Conservation (phyloP, 2,888 invertebrate genomes). For the Amphimallon solstitiale region DNA sequence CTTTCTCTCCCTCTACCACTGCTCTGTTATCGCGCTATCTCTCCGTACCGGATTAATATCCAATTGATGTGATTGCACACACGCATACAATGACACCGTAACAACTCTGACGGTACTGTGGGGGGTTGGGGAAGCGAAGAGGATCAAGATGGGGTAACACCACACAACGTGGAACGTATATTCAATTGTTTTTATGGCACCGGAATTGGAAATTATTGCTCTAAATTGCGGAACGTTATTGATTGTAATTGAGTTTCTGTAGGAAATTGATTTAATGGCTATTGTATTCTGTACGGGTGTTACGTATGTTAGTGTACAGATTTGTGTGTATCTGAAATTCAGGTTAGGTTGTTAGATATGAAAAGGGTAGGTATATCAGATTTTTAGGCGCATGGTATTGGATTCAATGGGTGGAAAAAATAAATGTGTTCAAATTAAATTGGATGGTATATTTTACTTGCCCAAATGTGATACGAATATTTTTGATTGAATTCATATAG, state of each 20-base stretch:
- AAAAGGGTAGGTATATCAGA: too few species aligned
- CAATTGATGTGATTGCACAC: constrained; percentile 38
- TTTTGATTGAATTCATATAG: too few species aligned
- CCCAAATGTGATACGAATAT: too few species aligned
- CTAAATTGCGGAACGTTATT: constrained; percentile 46
- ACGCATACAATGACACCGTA: neutral
- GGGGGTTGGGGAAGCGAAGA: too few species aligned
- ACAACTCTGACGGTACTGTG: too few species aligned
- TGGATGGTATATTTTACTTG: too few species aligned
- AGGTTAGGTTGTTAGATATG: too few species aligned
- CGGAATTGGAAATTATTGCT: constrained; percentile 41
- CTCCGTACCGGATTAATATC: constrained; percentile 39
- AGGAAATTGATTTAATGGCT: constrained; percentile 50
- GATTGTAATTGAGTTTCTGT: constrained; percentile 53
- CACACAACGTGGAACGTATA: constrained; percentile 38
- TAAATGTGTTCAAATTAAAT: neutral
- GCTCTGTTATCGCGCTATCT: constrained; percentile 4
- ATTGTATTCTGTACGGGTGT: neutral
- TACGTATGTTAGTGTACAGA: neutral
- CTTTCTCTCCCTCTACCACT: neutral
- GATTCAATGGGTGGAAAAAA: too few species aligned
- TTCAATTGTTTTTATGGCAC: constrained; percentile 57
- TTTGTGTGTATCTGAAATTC: neutral
- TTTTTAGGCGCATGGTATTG: too few species aligned
- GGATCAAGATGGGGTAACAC: too few species aligned